phyloP scores from a whole-genome alignment of 2,113 vertebrate species.

The Archilochus colubris region DNA sequence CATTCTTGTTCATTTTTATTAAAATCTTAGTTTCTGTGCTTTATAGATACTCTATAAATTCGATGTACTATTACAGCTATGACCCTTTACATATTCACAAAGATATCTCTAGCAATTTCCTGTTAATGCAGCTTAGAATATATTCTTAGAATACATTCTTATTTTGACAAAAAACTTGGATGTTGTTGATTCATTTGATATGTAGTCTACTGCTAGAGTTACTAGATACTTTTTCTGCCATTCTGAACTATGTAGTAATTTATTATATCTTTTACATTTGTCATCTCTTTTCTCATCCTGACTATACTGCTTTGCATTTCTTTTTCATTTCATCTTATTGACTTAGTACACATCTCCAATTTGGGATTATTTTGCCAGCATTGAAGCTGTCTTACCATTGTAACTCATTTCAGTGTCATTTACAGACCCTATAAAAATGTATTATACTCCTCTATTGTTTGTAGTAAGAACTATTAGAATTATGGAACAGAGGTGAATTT shows the following conservation, averaged over 20 bases:
- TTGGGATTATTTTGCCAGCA: neutral
- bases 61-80: neutral
- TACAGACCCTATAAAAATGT: neutral
- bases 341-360: neutral
- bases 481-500: neutral
- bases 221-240: no score
- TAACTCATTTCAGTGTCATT: neutral
- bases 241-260: neutral
- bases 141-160: no score
- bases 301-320: neutral
- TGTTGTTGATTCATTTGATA: no score
- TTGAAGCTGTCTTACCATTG: neutral
- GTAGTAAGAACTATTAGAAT: neutral
- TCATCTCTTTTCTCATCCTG: neutral
- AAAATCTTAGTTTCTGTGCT: neutral
- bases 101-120: neutral
- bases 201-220: no score
- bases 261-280: neutral
- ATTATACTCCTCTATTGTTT: neutral
- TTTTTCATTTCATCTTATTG: neutral
- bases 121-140: no score
- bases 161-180: no score
- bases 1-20: neutral
- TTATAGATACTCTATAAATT: neutral
- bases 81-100: neutral